Conservation (phyloP, 2,888 invertebrate genomes). For the Calliphora vomitoria region DNA sequence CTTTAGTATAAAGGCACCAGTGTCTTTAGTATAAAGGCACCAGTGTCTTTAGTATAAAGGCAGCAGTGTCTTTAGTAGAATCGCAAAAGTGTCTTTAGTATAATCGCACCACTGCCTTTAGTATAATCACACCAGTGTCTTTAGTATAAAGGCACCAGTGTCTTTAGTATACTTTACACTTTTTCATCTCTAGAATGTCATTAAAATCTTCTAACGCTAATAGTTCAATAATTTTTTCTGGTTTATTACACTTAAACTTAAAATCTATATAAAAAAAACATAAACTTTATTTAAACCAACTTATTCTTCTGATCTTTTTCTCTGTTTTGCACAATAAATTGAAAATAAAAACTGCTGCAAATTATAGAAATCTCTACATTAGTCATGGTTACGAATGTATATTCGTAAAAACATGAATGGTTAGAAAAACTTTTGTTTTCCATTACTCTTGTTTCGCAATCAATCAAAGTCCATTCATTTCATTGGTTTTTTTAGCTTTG, state of each 20-base stretch:
- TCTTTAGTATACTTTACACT: no score
- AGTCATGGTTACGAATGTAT: not conserved
- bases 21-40: no score
- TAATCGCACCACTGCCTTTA: no score
- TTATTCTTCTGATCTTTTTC: not conserved
- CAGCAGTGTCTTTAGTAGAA: no score
- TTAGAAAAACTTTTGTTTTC: conserved; percentile 7
- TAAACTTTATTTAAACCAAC: not conserved
- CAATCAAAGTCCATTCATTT: conserved; percentile 35
- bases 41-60: no score
- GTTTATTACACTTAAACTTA: not conserved
- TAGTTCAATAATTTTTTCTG: not conserved
- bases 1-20: no score
- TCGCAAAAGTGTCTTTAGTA: no score
- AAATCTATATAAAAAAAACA: not conserved
- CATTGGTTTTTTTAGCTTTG: not conserved
- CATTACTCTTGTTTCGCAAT: conserved; percentile 22
- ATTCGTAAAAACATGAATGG: not conserved
- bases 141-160: no score
- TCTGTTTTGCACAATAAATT: not conserved
- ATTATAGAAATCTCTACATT: not conserved
- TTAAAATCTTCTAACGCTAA: no score
- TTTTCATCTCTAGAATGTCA: no score
- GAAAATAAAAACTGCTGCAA: not conserved
- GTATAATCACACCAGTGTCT: no score